phyloP scores from a whole-genome alignment of 1,140 invertebrate species.

The Drosophila setifemur region DNA sequence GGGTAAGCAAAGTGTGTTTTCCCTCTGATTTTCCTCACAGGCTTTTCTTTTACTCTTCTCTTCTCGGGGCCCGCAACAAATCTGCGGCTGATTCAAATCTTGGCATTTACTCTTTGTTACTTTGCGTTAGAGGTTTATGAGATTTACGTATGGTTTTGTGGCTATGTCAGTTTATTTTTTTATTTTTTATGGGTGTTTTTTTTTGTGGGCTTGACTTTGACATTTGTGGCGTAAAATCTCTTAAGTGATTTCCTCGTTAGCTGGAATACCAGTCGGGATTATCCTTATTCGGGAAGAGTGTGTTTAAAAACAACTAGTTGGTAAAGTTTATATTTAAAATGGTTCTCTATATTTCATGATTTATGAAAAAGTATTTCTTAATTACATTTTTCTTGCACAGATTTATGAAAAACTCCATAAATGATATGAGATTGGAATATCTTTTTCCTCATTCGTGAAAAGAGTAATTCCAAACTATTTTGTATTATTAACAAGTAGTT shows the following conservation, averaged over 20 bases:
- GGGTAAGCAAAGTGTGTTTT: constrained; percentile 49
- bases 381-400: too few species aligned
- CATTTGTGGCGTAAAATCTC: constrained; percentile 18
- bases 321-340: too few species aligned
- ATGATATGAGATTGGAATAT: too few species aligned
- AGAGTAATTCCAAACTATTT: too few species aligned
- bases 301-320: too few species aligned
- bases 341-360: too few species aligned
- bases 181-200: constrained; percentile 39
- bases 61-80: constrained; percentile 50
- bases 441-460: too few species aligned
- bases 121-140: constrained; percentile 57
- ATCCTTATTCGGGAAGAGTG: too few species aligned
- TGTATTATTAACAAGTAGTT: too few species aligned
- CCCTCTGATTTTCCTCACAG: constrained; percentile 11
- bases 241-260: constrained; percentile 11
- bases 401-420: too few species aligned
- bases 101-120: constrained; percentile 72
- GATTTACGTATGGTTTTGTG: constrained; percentile 27
- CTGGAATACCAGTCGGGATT: not conserved
- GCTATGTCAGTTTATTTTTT: constrained; percentile 8
- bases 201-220: constrained; percentile 50
- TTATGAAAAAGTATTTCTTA: too few species aligned
- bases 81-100: constrained; percentile 72
- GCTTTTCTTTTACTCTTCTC: constrained; percentile 20